Conservation (phyloP, 2,113 vertebrate species). For the Cryptotis parvus region DNA sequence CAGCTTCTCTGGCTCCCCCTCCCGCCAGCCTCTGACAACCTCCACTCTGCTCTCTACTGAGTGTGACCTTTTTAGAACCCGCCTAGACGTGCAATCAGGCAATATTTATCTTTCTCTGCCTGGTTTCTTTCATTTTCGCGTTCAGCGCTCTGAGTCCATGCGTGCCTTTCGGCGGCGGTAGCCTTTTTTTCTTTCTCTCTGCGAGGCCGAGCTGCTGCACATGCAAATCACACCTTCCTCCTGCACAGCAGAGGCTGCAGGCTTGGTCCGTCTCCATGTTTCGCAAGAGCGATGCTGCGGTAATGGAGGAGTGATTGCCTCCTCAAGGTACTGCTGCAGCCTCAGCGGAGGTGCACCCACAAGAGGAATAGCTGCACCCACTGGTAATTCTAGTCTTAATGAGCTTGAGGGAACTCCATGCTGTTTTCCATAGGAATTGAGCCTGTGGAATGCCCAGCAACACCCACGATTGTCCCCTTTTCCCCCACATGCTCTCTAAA, state of each 20-base stretch:
- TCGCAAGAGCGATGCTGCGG: not conserved
- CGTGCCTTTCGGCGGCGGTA: not conserved
- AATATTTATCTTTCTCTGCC: not conserved
- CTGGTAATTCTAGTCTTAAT: not conserved
- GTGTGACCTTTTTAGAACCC: not conserved
- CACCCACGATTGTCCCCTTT: not conserved
- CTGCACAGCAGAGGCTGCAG: not conserved
- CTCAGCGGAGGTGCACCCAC: not conserved
- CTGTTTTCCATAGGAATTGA: too few species aligned
- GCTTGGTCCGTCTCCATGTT: too few species aligned
- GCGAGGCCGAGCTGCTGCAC: not conserved
- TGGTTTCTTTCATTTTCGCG: not conserved
- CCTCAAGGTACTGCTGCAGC: not conserved
- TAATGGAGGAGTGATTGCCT: not conserved
- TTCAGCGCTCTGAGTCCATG: too few species aligned
- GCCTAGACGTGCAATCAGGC: not conserved
- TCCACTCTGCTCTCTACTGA: not conserved
- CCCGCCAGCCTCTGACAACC: not conserved
- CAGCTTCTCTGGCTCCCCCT: not conserved
- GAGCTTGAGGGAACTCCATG: not conserved
- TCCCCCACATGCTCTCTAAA: not conserved
- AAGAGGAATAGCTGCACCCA: too few species aligned
- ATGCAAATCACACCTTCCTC: not conserved
- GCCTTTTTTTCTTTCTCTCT: not conserved
- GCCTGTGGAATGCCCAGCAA: not conserved